Conservation (phyloP, 2,113 vertebrate species). For the Microtus montanus region DNA sequence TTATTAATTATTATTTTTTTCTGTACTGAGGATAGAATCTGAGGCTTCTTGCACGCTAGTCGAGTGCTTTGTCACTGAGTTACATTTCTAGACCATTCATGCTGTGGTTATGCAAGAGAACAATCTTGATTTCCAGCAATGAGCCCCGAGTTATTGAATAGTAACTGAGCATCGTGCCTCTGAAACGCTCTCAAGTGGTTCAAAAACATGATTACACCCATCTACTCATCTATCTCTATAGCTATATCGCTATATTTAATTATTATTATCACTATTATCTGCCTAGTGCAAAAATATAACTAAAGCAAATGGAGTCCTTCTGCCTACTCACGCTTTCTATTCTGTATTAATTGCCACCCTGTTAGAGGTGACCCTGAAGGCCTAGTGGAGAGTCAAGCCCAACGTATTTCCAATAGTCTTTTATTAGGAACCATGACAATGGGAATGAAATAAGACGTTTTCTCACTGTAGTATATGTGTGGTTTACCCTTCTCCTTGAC, state of each 20-base stretch:
- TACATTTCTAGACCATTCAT: background rate
- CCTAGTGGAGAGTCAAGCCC: background rate
- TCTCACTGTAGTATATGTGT: background rate
- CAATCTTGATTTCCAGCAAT: background rate
- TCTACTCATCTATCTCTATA: background rate
- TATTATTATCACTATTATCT: background rate
- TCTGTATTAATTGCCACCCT: background rate
- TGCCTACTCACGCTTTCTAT: background rate
- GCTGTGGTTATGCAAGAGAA: background rate
- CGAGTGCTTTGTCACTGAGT: background rate
- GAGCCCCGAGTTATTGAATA: background rate
- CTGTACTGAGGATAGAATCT: background rate
- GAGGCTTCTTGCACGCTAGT: background rate
- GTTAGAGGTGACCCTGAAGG: background rate
- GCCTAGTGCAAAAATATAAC: background rate
- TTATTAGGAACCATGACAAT: background rate
- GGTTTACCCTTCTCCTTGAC: conserved; percentile 2
- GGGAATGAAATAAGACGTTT: conserved; percentile 1
- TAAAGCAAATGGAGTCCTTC: background rate
- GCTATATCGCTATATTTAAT: too few species aligned
- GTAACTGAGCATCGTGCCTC: background rate
- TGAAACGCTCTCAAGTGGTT: background rate
- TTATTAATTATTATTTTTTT: background rate
- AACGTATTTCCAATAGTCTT: background rate
- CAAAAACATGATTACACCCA: background rate